These are phyloP conservation scores for Alauda arvensis DNA, from an alignment of 2,797 vertebrate species.

Conservation along the genomic window DNA sequence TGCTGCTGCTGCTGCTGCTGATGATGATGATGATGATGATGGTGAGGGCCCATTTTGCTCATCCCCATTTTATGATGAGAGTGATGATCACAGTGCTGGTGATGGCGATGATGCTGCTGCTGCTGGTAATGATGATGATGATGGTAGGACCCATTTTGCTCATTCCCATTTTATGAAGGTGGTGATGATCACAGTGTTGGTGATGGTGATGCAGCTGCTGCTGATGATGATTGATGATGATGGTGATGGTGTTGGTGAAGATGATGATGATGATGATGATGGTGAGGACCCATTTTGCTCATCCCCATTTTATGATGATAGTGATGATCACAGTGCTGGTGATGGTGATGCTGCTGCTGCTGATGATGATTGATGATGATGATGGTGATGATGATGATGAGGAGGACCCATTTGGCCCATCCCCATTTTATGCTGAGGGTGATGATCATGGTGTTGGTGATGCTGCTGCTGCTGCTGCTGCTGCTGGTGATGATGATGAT, in stretches of 20 bases:
- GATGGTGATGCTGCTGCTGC: too few species aligned
- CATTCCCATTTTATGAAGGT: too few species aligned
- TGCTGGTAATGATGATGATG: background rate
- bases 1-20: background rate
- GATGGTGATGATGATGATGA: rapidly evolving
- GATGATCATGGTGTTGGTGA: background rate
- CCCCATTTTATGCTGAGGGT: background rate
- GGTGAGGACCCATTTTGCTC: background rate
- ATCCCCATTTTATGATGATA: background rate
- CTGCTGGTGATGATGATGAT: background rate
- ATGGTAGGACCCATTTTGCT: too few species aligned
- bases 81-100: rapidly evolving
- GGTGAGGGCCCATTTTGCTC: too few species aligned
- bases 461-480: too few species aligned
- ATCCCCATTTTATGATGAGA: background rate
- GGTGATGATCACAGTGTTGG: background rate
- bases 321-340: background rate
- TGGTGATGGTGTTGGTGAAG: rapidly evolving
- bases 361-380: background rate
- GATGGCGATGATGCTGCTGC: background rate
- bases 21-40: too few species aligned
- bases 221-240: background rate
- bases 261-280: rapidly evolving
- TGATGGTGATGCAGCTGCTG: rapidly evolving
- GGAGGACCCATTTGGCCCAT: background rate